Evolutionary conservation across 2,888 invertebrate genomes (phyloP).

Genomic region (Germaria angustata): DNA sequence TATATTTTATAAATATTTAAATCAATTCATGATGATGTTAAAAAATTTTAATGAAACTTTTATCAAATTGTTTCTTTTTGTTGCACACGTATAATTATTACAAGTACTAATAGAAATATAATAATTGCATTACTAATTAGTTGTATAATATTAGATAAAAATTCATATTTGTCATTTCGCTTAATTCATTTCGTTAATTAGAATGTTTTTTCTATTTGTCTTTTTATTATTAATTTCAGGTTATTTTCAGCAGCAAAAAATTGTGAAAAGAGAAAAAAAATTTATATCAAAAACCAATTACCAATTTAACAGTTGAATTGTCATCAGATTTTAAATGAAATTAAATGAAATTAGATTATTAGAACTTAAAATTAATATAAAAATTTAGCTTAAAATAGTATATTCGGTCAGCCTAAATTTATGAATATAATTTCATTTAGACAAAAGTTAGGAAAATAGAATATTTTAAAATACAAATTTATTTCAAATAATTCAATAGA

Average conservation of each 20-base stretch:
- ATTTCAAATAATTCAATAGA: conserved; percentile 11
- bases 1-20: not conserved
- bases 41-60: conserved; percentile 38
- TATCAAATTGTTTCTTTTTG: not conserved
- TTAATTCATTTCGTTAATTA: conserved; percentile 17
- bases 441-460: not conserved
- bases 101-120: conserved; percentile 44
- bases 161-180: conserved; percentile 55
- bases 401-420: not conserved
- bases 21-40: conserved; percentile 24
- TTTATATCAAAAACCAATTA: conserved; percentile 61
- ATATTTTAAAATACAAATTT: conserved; percentile 2
- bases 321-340: conserved; percentile 60
- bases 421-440: conserved; percentile 18
- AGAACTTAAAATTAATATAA: not conserved
- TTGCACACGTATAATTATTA: not conserved
- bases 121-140: conserved; percentile 62
- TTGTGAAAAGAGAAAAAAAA: conserved; percentile 17
- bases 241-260: conserved; percentile 14
- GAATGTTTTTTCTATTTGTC: not conserved
- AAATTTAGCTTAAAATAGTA: too few relatives aligned
- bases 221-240: not conserved
- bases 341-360: conserved; percentile 59
- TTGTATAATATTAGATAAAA: conserved; percentile 55
- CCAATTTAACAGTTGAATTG: conserved; percentile 63